Conservation (phyloP, 2,797 vertebrate genomes). For the Alca torda region DNA sequence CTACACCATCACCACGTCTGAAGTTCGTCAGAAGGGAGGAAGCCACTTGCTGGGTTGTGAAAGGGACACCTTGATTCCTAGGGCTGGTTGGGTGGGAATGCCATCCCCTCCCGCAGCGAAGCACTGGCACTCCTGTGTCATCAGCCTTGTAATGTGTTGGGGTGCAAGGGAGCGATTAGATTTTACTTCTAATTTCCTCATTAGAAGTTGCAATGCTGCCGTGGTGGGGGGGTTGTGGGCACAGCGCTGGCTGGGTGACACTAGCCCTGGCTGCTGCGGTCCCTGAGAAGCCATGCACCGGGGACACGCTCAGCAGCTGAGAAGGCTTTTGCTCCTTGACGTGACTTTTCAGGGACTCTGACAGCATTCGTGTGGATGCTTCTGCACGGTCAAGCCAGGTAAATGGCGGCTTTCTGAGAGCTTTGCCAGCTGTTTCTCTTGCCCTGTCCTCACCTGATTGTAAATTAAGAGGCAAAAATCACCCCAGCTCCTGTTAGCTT, state of each 20-base stretch:
- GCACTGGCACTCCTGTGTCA: fast-evolving
- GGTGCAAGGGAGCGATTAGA: neutral
- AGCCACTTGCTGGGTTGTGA: neutral
- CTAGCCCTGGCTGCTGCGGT: neutral
- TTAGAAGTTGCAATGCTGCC: neutral
- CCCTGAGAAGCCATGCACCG: neutral
- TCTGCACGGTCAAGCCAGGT: neutral
- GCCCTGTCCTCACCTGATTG: neutral
- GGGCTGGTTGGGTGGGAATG: neutral
- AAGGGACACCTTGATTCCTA: neutral
- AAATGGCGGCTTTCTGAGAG: neutral
- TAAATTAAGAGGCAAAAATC: conserved; percentile 34
- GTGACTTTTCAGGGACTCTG: neutral
- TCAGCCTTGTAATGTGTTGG: neutral
- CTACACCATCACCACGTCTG: neutral
- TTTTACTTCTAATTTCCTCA: neutral
- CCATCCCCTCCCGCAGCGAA: neutral
- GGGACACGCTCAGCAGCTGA: neutral
- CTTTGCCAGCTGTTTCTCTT: neutral
- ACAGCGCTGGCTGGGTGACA: neutral
- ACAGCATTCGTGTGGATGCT: neutral
- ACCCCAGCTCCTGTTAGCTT: neutral
- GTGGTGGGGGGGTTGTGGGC: neutral
- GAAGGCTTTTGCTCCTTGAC: neutral
- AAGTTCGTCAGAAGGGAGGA: neutral